Evolutionary conservation across 2,797 vertebrate genomes (phyloP), one percentile per base, ranked within the genome.

Genomic region (Gephyroberyx darwinii): DNA sequence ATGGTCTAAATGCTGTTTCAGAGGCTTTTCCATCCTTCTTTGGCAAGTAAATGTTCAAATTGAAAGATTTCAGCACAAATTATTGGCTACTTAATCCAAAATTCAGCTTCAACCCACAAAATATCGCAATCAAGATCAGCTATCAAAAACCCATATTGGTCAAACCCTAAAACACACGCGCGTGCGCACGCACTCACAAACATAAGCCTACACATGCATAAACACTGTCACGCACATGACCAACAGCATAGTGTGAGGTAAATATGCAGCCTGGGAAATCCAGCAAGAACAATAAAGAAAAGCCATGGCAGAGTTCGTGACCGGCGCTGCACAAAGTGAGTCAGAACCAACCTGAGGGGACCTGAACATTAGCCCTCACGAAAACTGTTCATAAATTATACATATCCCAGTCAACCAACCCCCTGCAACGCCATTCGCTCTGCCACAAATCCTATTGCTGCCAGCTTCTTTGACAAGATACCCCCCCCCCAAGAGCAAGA

Each of bases 241-340:
- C 65, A 80, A 65, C 71, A 64, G 41, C 43, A 45, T 61, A 67
- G 59, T 73, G 78, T 60, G 65, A 84, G 62, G 37, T 51, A 60
- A 65, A 85, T 57, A 64, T 74, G 66, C 57, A 50, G 70, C 50
- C 33, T 43, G 59, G 65, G 65, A 57, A 62, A 64, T 65, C 41
- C 41, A 14, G 14, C 41, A 43, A 5, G 59, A 43, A 67, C 65
- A 63, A 55, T 39, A 62, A 58, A 75, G 66, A 54, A 57, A 62
- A 75, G 63, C 62, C 52, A 22, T 20, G 26, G 4, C 17, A 3
- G 37, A 68, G 48, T 63, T 56, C 68, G 52, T 55, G 53, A 58
- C 55, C 59, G 35, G 57, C 31, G 55, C 12, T 22, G 20, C 22
- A 30, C 41, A 53, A 43, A 65, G 19, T 55, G 39, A 65, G 14